Percentiles rank a stretch among this genome's conserved stretches.
phyloP scores from a whole-genome alignment of 2,888 invertebrate species.

The Caenorhabditis virilis region DNA sequence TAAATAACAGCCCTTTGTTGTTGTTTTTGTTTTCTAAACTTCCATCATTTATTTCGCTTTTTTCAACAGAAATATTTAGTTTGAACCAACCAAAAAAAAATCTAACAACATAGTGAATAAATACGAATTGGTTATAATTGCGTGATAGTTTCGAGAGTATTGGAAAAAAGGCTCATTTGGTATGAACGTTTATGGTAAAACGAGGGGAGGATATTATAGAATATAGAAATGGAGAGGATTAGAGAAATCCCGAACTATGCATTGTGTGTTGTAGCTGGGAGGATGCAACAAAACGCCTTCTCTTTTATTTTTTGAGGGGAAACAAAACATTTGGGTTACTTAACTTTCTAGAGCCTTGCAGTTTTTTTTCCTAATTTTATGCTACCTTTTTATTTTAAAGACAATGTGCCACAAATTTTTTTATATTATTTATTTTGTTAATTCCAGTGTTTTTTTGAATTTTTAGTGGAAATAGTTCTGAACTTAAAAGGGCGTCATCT shows the following conservation, averaged over 20 bases:
- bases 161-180: slow-evolving; percentile 17
- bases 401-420: slow-evolving; percentile 4
- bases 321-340: too few species aligned
- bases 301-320: too few species aligned
- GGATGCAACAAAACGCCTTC: slow-evolving; percentile 22
- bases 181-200: slow-evolving; percentile 18
- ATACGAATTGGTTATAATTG: neutral
- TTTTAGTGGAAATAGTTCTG: neutral
- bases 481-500: too few species aligned
- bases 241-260: slow-evolving; percentile 8
- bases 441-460: neutral
- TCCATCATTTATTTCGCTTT: too few species aligned
- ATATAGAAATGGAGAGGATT: slow-evolving; percentile 6
- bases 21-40: too few species aligned
- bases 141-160: too few species aligned
- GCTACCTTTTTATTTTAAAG: slow-evolving; percentile 5
- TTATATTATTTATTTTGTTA: slow-evolving; percentile 9
- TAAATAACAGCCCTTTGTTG: too few species aligned
- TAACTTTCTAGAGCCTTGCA: slow-evolving; percentile 28
- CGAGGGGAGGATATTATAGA: slow-evolving; percentile 5
- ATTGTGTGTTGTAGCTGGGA: slow-evolving; percentile 26
- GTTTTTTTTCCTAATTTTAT: slow-evolving; percentile 11
- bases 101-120: too few species aligned
- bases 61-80: too few species aligned
- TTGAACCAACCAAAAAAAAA: too few species aligned